phyloP scores from a whole-genome alignment of 2,888 invertebrate species.

The Amblyjoppa proteus region DNA sequence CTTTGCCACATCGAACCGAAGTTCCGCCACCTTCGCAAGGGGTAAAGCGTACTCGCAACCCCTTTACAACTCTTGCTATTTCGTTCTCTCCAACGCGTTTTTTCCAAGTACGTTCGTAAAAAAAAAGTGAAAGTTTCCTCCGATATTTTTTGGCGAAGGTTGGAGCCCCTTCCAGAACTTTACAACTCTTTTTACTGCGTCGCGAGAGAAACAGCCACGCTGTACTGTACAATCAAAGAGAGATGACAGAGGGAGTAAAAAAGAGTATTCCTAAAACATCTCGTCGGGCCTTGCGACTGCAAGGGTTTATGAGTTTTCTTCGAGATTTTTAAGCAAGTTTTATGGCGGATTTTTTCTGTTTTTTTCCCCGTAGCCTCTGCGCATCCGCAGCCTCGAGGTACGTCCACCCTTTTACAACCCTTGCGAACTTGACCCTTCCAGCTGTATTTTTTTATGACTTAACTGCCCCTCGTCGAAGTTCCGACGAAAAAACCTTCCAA shows the following conservation, averaged over 20 bases:
- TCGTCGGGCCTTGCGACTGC: conserved; percentile 63
- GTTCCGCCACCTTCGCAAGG: conserved; percentile 74
- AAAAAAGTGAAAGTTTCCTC: conserved; percentile 78
- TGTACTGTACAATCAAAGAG: conserved; percentile 58
- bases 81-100: conserved; percentile 45
- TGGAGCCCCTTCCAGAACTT: conserved; percentile 67
- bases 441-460: conserved; percentile 79
- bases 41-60: conserved; percentile 77
- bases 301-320: conserved; percentile 80
- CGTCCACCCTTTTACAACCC: conserved; percentile 82
- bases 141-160: conserved; percentile 54
- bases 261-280: conserved; percentile 58
- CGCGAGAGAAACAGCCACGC: conserved; percentile 37
- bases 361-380: conserved; percentile 57
- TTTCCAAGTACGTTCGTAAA: conserved; percentile 15
- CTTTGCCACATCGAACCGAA: conserved; percentile 75
- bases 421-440: conserved; percentile 81
- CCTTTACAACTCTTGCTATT: conserved; percentile 77
- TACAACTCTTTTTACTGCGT: conserved; percentile 74
- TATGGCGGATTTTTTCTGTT: conserved; percentile 71
- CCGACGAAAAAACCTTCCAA: conserved; percentile 70
- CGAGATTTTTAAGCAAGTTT: conserved; percentile 69
- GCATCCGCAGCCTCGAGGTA: conserved; percentile 58
- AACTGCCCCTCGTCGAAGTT: conserved; percentile 71
- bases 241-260: conserved; percentile 69